A percentile compares a stretch with the other conserved stretches of the same genome.
Evolutionary conservation across 2,113 vertebrate genomes (phyloP).

Genomic region (Hemichromis elongatus): DNA sequence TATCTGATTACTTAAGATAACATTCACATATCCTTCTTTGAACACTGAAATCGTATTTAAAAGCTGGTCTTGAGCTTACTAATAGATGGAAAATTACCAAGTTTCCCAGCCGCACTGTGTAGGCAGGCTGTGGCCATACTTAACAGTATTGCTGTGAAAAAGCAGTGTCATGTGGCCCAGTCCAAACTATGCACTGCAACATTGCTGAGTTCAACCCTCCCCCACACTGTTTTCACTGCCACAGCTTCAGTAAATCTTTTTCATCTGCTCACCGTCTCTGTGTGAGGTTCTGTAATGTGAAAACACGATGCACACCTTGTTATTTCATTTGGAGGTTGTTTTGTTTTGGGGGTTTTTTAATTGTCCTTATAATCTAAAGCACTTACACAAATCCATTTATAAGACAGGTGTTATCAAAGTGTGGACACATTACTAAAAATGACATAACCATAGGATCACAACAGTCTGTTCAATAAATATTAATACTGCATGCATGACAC

Average conservation of each 20-base stretch:
- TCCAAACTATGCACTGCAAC: constrained; percentile 1
- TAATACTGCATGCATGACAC: constrained; percentile 33
- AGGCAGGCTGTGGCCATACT: neutral
- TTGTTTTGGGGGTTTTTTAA: constrained; percentile 28
- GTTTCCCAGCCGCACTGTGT: neutral
- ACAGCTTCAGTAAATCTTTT: neutral
- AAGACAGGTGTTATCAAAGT: neutral
- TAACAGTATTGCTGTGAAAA: constrained; percentile 32
- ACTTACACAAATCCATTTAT: constrained; percentile 7
- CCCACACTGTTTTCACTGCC: neutral
- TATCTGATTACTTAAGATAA: neutral
- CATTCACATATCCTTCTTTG: neutral
- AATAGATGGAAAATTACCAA: neutral
- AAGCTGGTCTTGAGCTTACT: neutral
- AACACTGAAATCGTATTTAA: neutral
- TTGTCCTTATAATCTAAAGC: constrained; percentile 27
- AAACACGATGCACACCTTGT: neutral
- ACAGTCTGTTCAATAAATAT: constrained; percentile 4
- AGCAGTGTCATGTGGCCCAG: constrained; percentile 1
- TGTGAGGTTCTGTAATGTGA: neutral
- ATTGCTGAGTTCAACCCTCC: constrained; percentile 26
- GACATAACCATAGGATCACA: neutral
- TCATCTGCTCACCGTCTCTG: neutral
- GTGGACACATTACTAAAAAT: neutral
- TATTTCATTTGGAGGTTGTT: neutral